These are phyloP conservation scores for Nasua narica DNA, from an alignment of 2,797 vertebrate species.

Conservation along the genomic window DNA sequence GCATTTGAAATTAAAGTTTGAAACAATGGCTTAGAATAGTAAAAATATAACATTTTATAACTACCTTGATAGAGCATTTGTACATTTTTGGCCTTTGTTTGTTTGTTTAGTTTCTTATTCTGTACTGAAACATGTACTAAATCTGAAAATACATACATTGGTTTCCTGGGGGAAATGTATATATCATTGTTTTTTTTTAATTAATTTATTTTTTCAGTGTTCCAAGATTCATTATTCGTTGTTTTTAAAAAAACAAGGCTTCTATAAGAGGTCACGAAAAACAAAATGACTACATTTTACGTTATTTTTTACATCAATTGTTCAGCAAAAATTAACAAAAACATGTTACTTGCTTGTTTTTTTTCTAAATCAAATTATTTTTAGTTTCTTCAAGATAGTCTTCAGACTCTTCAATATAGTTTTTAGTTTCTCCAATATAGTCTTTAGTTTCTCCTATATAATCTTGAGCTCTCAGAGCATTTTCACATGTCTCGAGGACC, in stretches of 20 bases:
- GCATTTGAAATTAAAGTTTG: conserved; percentile 31
- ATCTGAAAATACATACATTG: neutral
- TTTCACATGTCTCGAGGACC: neutral
- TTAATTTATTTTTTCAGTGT: too few relatives aligned
- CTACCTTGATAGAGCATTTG: neutral
- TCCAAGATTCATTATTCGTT: too few relatives aligned
- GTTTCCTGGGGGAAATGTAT: neutral
- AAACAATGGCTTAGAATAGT: neutral
- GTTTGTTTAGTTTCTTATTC: neutral
- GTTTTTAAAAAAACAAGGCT: neutral
- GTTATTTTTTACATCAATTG: neutral
- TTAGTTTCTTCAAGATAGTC: neutral
- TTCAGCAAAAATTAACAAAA: neutral
- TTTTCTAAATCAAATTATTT: neutral
- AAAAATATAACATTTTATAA: neutral
- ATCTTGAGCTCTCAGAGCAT: neutral
- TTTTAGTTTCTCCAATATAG: neutral
- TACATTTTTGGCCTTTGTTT: neutral
- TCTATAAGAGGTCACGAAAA: neutral
- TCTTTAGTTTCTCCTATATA: neutral
- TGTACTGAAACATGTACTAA: neutral
- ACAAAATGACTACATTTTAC: neutral
- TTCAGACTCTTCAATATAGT: neutral
- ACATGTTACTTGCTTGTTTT: neutral
- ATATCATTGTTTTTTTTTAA: neutral